Percentiles rank a stretch among this genome's conserved stretches.
These are phyloP conservation scores for Coregonus suidteri DNA, from an alignment of 2,797 vertebrate species.

Conservation along the genomic window DNA sequence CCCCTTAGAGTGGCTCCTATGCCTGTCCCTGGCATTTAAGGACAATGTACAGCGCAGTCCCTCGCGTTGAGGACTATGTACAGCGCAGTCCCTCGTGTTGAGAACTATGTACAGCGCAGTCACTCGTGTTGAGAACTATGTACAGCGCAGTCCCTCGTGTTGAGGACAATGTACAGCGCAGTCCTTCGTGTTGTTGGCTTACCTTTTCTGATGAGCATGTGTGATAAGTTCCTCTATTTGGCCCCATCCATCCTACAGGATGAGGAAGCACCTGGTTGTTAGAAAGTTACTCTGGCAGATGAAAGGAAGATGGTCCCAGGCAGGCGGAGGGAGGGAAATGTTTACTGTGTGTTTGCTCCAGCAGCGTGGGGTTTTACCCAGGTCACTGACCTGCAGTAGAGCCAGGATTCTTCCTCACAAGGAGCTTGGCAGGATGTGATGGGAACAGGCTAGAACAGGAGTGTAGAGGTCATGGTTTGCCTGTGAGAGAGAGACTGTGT, in stretches of 20 bases:
- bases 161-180: not conserved
- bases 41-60: slow-evolving; percentile 31
- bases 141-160: slow-evolving; percentile 14
- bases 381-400: not conserved
- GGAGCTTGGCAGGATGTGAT: not conserved
- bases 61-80: not conserved
- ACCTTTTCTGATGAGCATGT: slow-evolving; percentile 1
- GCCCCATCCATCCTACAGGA: slow-evolving; percentile 28
- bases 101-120: slow-evolving; percentile 32
- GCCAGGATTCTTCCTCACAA: not conserved
- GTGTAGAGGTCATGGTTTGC: slow-evolving; percentile 8
- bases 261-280: slow-evolving; percentile 42
- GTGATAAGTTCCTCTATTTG: slow-evolving; percentile 13
- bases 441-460: not conserved
- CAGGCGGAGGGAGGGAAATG: slow-evolving; percentile 14
- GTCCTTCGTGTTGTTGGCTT: not conserved
- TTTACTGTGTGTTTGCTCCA: slow-evolving; percentile 31
- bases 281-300: slow-evolving; percentile 1
- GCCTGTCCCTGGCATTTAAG: not conserved
- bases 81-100: no score
- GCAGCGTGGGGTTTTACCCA: no score
- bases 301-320: not conserved
- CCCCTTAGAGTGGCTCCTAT: no score
- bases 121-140: slow-evolving; percentile 22
- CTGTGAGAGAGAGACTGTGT: not conserved